Base-by-base conservation (phyloP, 2,797 vertebrate species). In the Parauchenoglanis punctatus region DNA sequence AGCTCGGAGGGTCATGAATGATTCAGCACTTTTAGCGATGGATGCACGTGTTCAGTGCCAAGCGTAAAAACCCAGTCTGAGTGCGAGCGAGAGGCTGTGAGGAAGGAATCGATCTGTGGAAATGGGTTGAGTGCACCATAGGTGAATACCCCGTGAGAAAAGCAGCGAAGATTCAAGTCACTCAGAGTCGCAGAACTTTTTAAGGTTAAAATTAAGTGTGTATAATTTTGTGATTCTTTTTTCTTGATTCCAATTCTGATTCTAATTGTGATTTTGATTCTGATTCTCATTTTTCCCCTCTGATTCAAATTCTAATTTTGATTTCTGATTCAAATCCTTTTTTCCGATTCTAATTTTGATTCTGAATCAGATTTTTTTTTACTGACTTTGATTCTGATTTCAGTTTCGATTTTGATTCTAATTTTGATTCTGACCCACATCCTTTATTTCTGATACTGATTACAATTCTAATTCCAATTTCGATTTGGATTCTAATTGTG, bases 1-100 rank as follows among this genome's bases (percentile, higher is more conserved):
- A 75, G 73, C 49, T 73, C 88, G 54, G 61, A 18, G 61, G 70
- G 78, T 61, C 83, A 61, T 93, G 85, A 92, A 92, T 92, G 86
- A 91, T 91, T 90, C 77, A 90, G 87, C 59, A 75, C 46, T 85
- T 72, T 75, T 28, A 78, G 75, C 73, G 28, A 63, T 68, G 87
- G 81, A 70, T 73, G 75, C 84, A 88, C 78, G 28, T 67, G 52
- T 61, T 58, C 61, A 23, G 49, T 83, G 87, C 87, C 81, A 75
- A 84, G 56, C 2, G 2, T 81, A 75, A 85, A 83, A 84, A 83
- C 40, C 54, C 81, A 35, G 28, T 85, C 72, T 75, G 73, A 56
- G 65, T 49, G 49, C 84, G 86, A 87, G 77, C 52, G 31, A 80
- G 75, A 81, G 80, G 31, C 73, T 10, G 52, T 25, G 84, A 83